Evolutionary conservation across 2,113 vertebrate species (phyloP), one percentile per base, ranked within the genome.

Genomic region (Sapajus apella): DNA sequence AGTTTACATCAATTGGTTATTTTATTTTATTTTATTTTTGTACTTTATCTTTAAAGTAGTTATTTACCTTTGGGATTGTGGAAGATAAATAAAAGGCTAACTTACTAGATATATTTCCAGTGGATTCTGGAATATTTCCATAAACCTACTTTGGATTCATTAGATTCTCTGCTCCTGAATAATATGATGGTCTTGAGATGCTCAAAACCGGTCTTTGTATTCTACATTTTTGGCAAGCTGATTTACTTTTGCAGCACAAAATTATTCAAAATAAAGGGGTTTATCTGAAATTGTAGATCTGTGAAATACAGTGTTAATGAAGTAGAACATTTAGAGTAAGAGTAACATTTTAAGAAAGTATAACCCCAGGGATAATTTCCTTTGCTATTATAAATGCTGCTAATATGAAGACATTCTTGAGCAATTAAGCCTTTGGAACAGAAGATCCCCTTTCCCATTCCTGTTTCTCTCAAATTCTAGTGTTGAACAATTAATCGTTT

Each of bases 11-110:
- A 17, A 35, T 1, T 14, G 32, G 35, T 94, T 43, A 17, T 90
- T 84, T 92, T 64, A 90, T 75, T 80, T n/a, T 37, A 17, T 68
- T 64, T 30, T 35, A 58, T 88, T 83, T 52, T 30, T 43, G 52
- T 40, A 95, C 96, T 90, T 82, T 56, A 87, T 80, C 5, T 94
- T 92, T 35, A 3, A 92, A 95, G 70, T 68, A 73, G 68, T 90
- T 17, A 72, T 77, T 96, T 97, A 87, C 91, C 88, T 93, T 32
- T 97, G 11, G 32, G 70, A 97, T 94, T 96, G 90, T 96, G 92
- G 87, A 93, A 97, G 96, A 97, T 98, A 94, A 97, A 96, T 92
- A 94, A 97, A 97, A 98, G 40, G 87, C 97, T 92, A 98, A 98
- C 97, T 98, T 98, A 79, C 56, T 73, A 97, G 37, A 90, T 94